Evolutionary conservation across 2,113 vertebrate genomes (phyloP), one percentile per base, ranked within the genome.

Genomic region (Perca flavescens): DNA sequence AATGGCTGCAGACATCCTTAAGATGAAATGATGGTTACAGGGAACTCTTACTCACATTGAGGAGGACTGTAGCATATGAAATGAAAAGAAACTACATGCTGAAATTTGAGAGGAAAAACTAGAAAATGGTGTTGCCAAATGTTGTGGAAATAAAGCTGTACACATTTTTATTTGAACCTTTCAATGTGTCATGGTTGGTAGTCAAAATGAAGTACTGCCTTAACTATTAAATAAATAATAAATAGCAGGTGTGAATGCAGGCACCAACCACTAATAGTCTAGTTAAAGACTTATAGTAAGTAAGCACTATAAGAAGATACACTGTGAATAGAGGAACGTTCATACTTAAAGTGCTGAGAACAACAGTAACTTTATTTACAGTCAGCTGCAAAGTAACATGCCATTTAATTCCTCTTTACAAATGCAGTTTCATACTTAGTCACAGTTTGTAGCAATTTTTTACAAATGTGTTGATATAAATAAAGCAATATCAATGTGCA

Each of bases 11-110:
- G 9, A 60, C n/a, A 14, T 54, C 31, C 62, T 21, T 3, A 58
- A 40, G 49, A 46, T 49, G n/a, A 58, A 76, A 61, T 61, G 13
- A 34, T 21, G 21, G 4, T 54, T 16, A 70, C 17, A 9, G 65
- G n/a, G 61, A 82, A 64, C 47, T 74, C 46, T 81, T 25, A 80
- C 80, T 89, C 88, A 79, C 72, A 80, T 77, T 86, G 83, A 85
- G 80, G 65, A 82, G 22, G 52, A 90, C 53, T 64, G 75, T 80
- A 65, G 16, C 53, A 53, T 14, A 67, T 61, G 64, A 58, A 60
- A 58, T 58, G 60, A 40, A 31, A 53, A 71, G 5, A 61, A 54
- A 66, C 22, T 49, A 50, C 19, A 67, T 49, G 31, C 21, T 72
- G 40, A 68, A 65, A 80, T 60, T n/a, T 31, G 3, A 60, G 36